These are phyloP conservation scores for Hoplostethus atlanticus DNA, from an alignment of 2,797 vertebrate species.

Conservation along the genomic window DNA sequence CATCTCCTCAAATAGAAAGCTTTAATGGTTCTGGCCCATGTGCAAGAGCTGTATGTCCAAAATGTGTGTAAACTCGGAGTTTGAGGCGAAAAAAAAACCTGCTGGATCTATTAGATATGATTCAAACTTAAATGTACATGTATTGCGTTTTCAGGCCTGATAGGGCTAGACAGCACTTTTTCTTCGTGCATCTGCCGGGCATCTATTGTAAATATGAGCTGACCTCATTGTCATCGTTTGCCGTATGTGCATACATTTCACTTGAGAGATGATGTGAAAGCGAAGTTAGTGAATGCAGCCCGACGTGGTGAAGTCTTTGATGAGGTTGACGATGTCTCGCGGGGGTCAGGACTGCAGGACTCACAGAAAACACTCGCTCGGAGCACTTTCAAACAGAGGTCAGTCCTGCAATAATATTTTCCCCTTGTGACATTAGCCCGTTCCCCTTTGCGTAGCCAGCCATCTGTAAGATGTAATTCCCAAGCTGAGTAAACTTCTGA, in stretches of 20 bases:
- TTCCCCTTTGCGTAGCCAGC: slow-evolving; percentile 65
- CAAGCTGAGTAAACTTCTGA: slow-evolving; percentile 86
- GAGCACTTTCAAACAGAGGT: slow-evolving; percentile 83
- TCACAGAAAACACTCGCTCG: slow-evolving; percentile 74
- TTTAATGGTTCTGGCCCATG: slow-evolving; percentile 23
- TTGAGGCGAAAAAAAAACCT: background rate
- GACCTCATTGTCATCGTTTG: slow-evolving; percentile 2
- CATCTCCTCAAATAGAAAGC: slow-evolving; percentile 71
- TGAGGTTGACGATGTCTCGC: slow-evolving; percentile 75
- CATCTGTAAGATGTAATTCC: slow-evolving; percentile 80
- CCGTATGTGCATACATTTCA: background rate
- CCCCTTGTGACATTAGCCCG: slow-evolving; percentile 68
- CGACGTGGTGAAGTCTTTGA: slow-evolving; percentile 66
- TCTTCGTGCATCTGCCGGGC: background rate
- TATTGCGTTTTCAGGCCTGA: background rate
- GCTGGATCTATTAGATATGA: background rate
- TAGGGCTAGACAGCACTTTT: background rate
- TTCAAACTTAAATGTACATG: background rate
- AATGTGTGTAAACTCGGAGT: background rate
- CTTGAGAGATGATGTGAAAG: slow-evolving; percentile 19
- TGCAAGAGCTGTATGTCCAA: background rate
- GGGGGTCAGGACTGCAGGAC: slow-evolving; percentile 70
- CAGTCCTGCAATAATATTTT: slow-evolving; percentile 86
- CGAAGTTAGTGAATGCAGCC: slow-evolving; percentile 11
- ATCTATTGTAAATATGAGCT: background rate